Base-by-base conservation (phyloP, 2,888 invertebrate species). In the Rhingia campestris region DNA sequence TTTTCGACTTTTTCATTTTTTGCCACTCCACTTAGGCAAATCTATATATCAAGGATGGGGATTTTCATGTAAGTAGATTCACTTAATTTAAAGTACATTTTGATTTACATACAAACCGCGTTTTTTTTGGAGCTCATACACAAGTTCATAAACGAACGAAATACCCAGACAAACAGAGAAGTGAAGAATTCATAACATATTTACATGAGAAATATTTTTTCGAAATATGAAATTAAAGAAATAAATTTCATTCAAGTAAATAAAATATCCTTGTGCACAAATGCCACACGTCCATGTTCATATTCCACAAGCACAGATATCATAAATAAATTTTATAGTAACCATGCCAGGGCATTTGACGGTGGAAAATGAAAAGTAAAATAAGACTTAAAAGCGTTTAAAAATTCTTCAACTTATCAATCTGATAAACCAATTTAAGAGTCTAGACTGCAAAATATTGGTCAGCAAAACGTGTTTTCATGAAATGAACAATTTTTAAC, bases 301-400 rank as follows among this genome's bases (percentile, higher is more conserved):
- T 81, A 86, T 86, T 86, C 81, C 49, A 45, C 81, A 75, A 64
- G 64, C 79, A 66, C 64, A 86, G 67, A 70, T 79, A 73, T 76
- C 81, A 81, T 86, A 86, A 86, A 86, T 86, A 81, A 81, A 61
- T 86, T 86, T 86, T 86, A 86, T 86, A 58, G 74, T 49, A 67
- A 4, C 53, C 63, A 49, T 45, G 69, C 37, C 39, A 77, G 53
- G 74, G 45, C 49, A 45, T 49, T 10, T 2, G 9, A 10, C 1
- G 39, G 4, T 39, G 9, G 9, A 32, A 14, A 58, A 69, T 6
- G 10, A 58, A 14, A 39, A 45, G 14, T 9, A 35, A 6, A 47
- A 12, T 6, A 51, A 37, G 39, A 4, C 4, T n/a, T 4, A 32
- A 9, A 14, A 22, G 9, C 22, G 35, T 10, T 39, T 30, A n/a